phyloP scores from a whole-genome alignment of 2,797 vertebrate genomes.

The Melanogrammus aeglefinus region DNA sequence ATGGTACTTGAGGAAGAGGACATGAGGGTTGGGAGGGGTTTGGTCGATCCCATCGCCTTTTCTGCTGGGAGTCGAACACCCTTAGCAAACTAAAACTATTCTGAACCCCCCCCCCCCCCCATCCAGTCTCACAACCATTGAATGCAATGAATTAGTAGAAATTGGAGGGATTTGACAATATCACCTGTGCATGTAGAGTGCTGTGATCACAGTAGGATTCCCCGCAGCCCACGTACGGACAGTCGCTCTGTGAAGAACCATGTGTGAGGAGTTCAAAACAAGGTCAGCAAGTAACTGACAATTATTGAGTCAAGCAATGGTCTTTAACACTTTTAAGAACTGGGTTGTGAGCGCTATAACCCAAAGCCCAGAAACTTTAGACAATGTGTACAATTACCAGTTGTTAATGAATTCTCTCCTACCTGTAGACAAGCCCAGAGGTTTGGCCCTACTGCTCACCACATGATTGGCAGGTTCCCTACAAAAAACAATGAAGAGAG shows the following conservation, averaged over 20 bases:
- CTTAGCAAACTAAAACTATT: too few species aligned
- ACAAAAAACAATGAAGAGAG: conserved; percentile 25
- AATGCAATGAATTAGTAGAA: neutral
- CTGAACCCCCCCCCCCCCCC: neutral
- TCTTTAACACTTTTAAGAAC: neutral
- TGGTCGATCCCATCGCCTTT: too few species aligned
- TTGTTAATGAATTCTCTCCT: conserved; percentile 6
- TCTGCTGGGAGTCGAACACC: too few species aligned
- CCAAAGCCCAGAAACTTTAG: neutral
- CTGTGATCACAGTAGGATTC: conserved; percentile 96
- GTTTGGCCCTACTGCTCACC: conserved; percentile 90
- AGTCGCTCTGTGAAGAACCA: conserved; percentile 77
- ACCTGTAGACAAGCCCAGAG: conserved; percentile 99
- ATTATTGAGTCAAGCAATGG: neutral
- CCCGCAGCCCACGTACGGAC: conserved; percentile 93
- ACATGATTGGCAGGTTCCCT: conserved; percentile 96
- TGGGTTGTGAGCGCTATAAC: neutral
- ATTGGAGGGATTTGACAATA: neutral
- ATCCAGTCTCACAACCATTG: neutral
- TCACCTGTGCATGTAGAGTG: conserved; percentile 95
- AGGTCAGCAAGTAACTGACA: neutral
- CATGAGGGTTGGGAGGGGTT: too few species aligned
- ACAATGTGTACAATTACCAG: neutral
- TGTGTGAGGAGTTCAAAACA: neutral
- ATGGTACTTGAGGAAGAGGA: neutral